Evolutionary conservation across 2,888 invertebrate genomes (phyloP).

Genomic region (Drosophila anomelani): DNA sequence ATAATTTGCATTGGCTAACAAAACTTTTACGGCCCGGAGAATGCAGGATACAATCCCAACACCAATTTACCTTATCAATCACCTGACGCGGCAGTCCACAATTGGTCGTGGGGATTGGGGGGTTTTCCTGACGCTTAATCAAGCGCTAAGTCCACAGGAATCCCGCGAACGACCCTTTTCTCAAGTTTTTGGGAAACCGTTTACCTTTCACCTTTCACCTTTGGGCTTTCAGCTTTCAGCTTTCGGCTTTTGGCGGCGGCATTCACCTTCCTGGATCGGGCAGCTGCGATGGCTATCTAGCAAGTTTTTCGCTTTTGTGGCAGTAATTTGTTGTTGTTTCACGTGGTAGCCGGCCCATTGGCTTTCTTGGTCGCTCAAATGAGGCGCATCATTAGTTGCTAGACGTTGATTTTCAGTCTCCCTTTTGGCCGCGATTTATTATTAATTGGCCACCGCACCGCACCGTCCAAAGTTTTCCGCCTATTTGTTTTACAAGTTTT

Average conservation of each 20-base stretch:
- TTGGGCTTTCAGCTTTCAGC: constrained; percentile 50
- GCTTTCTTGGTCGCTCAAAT: constrained; percentile 48
- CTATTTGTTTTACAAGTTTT: constrained; percentile 61
- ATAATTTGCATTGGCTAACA: constrained; percentile 52
- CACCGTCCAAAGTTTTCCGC: constrained; percentile 55
- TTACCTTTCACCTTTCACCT: constrained; percentile 62
- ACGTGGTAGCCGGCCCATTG: constrained; percentile 56
- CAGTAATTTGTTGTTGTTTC: constrained; percentile 77
- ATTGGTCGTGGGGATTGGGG: constrained; percentile 12
- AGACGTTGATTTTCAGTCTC: constrained; percentile 49
- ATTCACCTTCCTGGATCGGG: constrained; percentile 6
- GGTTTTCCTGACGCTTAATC: constrained; percentile 63
- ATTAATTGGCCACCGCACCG: constrained; percentile 66
- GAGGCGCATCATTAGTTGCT: constrained; percentile 68
- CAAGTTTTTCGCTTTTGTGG: constrained; percentile 62
- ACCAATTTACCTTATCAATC: constrained; percentile 71
- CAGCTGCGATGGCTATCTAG: constrained; percentile 40
- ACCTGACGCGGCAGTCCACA: constrained; percentile 36
- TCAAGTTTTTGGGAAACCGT: constrained; percentile 39
- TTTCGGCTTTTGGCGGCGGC: constrained; percentile 1
- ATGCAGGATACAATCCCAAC: constrained; percentile 28
- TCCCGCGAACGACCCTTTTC: constrained; percentile 41
- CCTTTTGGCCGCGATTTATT: constrained; percentile 62
- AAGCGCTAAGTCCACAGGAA: constrained; percentile 59
- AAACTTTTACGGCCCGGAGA: constrained; percentile 30